Evolutionary conservation across 2,888 invertebrate species (phyloP).

Genomic region (Sphaerophoria taeniata): DNA sequence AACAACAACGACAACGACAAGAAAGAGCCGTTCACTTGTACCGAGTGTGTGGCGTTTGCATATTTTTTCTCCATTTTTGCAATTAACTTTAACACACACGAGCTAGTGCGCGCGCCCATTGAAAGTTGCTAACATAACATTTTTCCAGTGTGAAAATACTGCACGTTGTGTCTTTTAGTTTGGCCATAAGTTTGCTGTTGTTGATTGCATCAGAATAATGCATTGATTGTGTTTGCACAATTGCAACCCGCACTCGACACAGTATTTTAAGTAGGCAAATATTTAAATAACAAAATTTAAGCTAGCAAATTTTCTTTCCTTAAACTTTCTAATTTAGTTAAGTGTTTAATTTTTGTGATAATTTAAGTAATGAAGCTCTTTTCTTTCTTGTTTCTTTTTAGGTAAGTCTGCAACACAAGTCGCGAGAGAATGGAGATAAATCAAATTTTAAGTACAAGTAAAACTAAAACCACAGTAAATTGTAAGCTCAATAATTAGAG

Average conservation of each 20-base stretch:
- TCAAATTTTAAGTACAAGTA: background rate
- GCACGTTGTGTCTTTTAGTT: constrained; percentile 18
- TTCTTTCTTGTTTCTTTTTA: constrained; percentile 33
- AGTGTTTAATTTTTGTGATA: background rate
- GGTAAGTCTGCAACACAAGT: constrained; percentile 24
- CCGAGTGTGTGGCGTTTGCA: too few relatives aligned
- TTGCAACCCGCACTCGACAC: constrained; percentile 14
- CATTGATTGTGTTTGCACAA: constrained; percentile 6
- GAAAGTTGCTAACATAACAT: constrained; percentile 42
- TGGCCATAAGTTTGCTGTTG: constrained; percentile 31
- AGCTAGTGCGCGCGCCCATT: constrained; percentile 46
- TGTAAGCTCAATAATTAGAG: constrained; percentile 18
- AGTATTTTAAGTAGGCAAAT: constrained; percentile 11
- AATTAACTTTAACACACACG: constrained; percentile 28
- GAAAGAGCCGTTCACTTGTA: constrained; percentile 63
- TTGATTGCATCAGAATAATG: constrained; percentile 63
- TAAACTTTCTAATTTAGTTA: constrained; percentile 61
- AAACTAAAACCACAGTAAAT: constrained; percentile 9
- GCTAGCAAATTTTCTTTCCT: too few relatives aligned
- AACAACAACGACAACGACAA: constrained; percentile 37
- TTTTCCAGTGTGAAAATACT: constrained; percentile 25
- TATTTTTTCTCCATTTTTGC: constrained; percentile 5
- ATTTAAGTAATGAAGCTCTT: constrained; percentile 13
- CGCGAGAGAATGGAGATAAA: background rate
- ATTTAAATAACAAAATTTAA: constrained; percentile 56